Evolutionary conservation across 2,113 vertebrate genomes (phyloP), one percentile per base, ranked within the genome.

Genomic region (Procavia capensis): DNA sequence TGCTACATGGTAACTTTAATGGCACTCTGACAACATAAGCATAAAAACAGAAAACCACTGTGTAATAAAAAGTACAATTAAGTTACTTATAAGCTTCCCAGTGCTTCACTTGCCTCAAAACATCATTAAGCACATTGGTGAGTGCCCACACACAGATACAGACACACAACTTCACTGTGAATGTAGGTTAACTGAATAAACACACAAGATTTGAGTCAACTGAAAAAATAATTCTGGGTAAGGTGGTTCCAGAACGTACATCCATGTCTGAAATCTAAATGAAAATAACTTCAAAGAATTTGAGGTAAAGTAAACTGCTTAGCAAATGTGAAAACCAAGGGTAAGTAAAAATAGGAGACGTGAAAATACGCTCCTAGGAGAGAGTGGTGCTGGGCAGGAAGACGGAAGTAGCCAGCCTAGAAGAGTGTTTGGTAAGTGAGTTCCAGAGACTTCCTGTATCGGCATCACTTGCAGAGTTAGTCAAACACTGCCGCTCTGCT

Each of bases 171-270:
- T 22, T 41, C 11, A 5, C 78, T 72, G 50, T 43, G 17, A 90
- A 85, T 87, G 72, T 39, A 94, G 47, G 74, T 54, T 83, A 95
- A 78, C 0, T 88, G 43, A 90, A 91, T 41, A 96, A 95, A 89
- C 25, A 91, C 57, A 93, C 50, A 39, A 0, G 0, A 88, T 93
- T 76, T 43, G 81, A 0, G 1, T 95, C n/a, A 87, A 31, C 45
- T 87, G 81, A 94, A 87, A 92, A 61, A 41, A 72, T 84, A 92
- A 92, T 78, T 94, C 79, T 72, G 87, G 36, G 64, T 14, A 34
- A 94, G 22, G 63, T 85, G 43, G 80, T 80, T 93, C 90, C 20
- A 93, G 68, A 68, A 87, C 47, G 25, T 74, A 27, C 61, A 45
- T 50, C 57, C 45, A 7, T 50, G 88, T 80, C 50, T 75, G 54